A percentile compares a stretch with the other conserved stretches of the same genome.
Conservation (phyloP, 2,113 vertebrate species). For the Ceyx cyanopectus region DNA sequence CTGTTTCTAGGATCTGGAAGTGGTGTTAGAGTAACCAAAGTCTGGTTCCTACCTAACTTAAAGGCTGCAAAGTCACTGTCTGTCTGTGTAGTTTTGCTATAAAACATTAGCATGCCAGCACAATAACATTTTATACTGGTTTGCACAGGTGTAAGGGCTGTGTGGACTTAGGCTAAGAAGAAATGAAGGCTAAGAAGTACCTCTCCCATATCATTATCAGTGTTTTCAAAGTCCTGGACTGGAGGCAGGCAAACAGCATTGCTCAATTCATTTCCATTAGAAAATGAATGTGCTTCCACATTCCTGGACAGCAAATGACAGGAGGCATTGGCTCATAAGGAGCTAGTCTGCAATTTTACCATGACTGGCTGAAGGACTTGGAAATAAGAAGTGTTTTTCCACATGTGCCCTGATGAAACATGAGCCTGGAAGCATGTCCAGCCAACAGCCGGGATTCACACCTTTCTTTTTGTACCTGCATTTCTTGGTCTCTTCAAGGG, state of each 20-base stretch:
- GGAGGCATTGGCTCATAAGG: conserved; percentile 23
- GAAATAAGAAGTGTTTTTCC: conserved; percentile 53
- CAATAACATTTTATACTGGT: neutral
- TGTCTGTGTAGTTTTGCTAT: neutral
- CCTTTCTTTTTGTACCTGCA: conserved; percentile 5
- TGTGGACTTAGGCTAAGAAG: neutral
- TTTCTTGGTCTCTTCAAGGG: neutral
- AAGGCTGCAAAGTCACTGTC: neutral
- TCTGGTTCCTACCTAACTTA: neutral
- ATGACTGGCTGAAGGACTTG: conserved; percentile 31
- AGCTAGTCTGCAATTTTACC: conserved; percentile 42
- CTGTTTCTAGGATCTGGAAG: neutral
- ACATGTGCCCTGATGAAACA: neutral
- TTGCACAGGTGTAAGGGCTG: neutral
- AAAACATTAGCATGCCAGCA: neutral
- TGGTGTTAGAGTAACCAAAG: neutral
- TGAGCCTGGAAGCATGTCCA: conserved; percentile 15
- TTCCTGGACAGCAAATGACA: conserved; percentile 35
- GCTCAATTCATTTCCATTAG: conserved; percentile 5
- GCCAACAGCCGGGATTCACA: conserved; percentile 1
- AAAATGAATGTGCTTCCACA: conserved; percentile 33
- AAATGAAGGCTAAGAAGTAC: neutral
- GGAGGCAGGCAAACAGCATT: neutral
- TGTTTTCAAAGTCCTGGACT: neutral
- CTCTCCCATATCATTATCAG: neutral